Evolutionary conservation across 1,140 invertebrate genomes (phyloP), one percentile per base, ranked within the genome.

Genomic region (Tribolium castaneum): DNA sequence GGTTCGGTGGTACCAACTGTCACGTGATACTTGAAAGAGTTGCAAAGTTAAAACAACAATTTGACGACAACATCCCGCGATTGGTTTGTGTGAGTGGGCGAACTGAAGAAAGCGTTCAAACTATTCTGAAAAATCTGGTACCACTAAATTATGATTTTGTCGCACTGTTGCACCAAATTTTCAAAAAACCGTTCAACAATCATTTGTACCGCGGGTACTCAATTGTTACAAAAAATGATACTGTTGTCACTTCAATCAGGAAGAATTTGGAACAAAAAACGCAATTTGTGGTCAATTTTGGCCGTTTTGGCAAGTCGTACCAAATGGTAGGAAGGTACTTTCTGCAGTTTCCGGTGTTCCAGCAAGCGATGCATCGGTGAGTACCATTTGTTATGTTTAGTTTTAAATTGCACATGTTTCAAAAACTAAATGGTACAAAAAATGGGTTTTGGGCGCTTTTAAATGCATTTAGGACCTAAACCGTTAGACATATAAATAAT

Each of bases 1-100:
- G 92, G 75, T 92, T 93, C 80, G 90, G 92, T 52, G 90, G 92
- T 25, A 88, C 88, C 19, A 92, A 93, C 82, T 88, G 91, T 19
- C 94, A 96, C 84, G 86, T 92, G 19, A 82, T 97, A 6, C 81
- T 96, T 0, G 89, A 88, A 85, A 88, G 87, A 3, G 86, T 90
- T 82, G 2, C 82, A 0, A 92, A 90, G 75, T 80, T 84, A 16
- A 92, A 92, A 82, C 71, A 87, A 1, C 90, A 19, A 7, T 10
- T 50, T 19, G 39, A 0, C 2, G 90, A 92, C 71, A 84, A 89
- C 76, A 74, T 92, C n/a, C 92, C 91, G 0, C 86, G 92, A 76
- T 81, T 96, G 10, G 89, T 93, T 2, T 86, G 87, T 0, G 89
- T 89, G 39, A 92, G 91, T 76, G 92, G 92, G 13, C 89, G 94